Base-by-base conservation (phyloP, 2,888 invertebrate genomes). In the Eristalis arbustorum region DNA sequence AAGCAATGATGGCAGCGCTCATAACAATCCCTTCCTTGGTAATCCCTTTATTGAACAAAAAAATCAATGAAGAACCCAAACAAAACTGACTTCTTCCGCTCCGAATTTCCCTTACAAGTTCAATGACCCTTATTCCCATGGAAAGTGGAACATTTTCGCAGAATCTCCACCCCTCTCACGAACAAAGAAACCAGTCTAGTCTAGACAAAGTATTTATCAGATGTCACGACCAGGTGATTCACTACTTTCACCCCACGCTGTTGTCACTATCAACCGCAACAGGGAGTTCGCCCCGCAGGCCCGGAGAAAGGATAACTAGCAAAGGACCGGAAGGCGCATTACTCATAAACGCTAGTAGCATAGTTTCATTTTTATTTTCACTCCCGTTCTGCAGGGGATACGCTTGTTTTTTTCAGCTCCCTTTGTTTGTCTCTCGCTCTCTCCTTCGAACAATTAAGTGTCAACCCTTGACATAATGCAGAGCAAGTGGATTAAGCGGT, bases 401-500 rank as follows among this genome's bases (percentile, higher is more conserved):
- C 71, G 28, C 31, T 69, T 49, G 61, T 69, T 77, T 23, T 49
- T 74, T 28, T 82, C 28, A 18, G 34, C 8, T 23, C 34, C 11
- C 56, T 57, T 57, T 77, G 49, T 74, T 67, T n/a, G 49, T 8
- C 49, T 49, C 49, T 18, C 18, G 5, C 49, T 49, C 49, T 8
- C 6, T 49, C 49, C 8, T 49, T n/a, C 1, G 78, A 62, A 78
- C 83, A 87, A 83, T 87, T 83, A 83, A 87, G 87, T 83, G 87
- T 83, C 87, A 83, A 62, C 74, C 73, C 82, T 83, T 75, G 71
- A 87, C 78, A 78, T 87, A 83, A 87, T 87, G 72, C 83, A 42
- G 74, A 75, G 71, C 74, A 83, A 87, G 87, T 87, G 83, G 87
- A 87, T 87, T 87, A 82, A 82, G 82, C 87, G 74, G 56, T 87